Conservation (phyloP, 2,888 invertebrate species). For the Melanostoma mellinum region DNA sequence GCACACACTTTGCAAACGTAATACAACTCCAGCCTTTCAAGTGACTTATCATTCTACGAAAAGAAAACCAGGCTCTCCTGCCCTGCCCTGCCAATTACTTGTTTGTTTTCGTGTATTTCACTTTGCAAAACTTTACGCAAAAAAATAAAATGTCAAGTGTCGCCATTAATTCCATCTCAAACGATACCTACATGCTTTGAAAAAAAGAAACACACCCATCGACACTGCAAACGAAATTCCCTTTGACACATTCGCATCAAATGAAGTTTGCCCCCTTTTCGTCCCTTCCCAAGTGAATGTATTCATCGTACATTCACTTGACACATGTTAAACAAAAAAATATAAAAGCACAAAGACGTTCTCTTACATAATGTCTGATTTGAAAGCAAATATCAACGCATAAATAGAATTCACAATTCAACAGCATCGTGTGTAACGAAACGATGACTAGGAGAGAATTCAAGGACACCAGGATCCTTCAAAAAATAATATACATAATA, state of each 20-base stretch:
- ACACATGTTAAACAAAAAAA: conserved; percentile 16
- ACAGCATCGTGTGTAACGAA: too few species aligned
- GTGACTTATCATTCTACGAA: too few species aligned
- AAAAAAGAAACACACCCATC: conserved; percentile 10
- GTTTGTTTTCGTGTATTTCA: conserved; percentile 30
- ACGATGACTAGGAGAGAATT: too few species aligned
- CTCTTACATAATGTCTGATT: conserved; percentile 53
- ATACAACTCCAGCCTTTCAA: too few species aligned
- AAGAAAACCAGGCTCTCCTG: too few species aligned
- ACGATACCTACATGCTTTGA: conserved; percentile 36
- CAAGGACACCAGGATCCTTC: too few species aligned
- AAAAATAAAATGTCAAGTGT: conserved; percentile 62
- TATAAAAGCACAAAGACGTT: conserved; percentile 3
- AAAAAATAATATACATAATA: too few species aligned
- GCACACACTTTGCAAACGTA: not conserved
- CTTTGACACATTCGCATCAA: conserved; percentile 69
- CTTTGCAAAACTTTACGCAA: conserved; percentile 18
- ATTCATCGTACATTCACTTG: conserved; percentile 27
- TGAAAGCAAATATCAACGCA: conserved; percentile 32
- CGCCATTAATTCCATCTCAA: conserved; percentile 57
- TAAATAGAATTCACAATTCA: too few species aligned
- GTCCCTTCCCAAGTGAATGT: conserved; percentile 14
- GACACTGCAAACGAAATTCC: conserved; percentile 49
- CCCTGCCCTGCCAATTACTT: conserved; percentile 6
- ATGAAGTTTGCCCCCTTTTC: conserved; percentile 24